Percentiles rank a stretch among this genome's conserved stretches.
Evolutionary conservation across 2,888 invertebrate species (phyloP).

Genomic region (Tipula lateralis): DNA sequence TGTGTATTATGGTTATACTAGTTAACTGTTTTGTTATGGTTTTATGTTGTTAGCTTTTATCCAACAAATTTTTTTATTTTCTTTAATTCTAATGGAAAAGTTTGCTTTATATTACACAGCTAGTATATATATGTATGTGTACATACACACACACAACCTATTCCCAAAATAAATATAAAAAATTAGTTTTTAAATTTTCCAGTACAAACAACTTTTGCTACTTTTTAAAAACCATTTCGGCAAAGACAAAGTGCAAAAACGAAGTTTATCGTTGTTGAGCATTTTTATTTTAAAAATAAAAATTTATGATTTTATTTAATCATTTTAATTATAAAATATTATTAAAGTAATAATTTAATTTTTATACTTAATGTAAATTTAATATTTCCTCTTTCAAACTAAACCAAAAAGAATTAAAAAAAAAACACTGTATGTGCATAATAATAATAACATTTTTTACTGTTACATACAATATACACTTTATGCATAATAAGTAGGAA

Average conservation of each 20-base stretch:
- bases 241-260: not conserved
- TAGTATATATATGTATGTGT: no score
- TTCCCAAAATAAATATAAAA: constrained; percentile 19
- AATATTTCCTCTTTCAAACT: not conserved
- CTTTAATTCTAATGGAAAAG: constrained; percentile 19
- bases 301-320: not conserved
- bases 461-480: not conserved
- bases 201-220: not conserved
- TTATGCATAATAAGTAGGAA: not conserved
- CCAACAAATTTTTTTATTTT: not conserved
- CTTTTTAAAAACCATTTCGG: not conserved
- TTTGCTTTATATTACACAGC: not conserved
- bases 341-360: not conserved
- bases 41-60: constrained; percentile 6
- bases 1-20: constrained; percentile 19
- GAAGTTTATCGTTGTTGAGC: not conserved
- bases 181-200: not conserved
- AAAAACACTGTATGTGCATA: not conserved
- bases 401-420: not conserved
- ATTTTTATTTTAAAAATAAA: not conserved
- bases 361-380: not conserved
- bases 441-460: not conserved
- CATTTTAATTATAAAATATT: constrained; percentile 9
- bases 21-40: constrained; percentile 15
- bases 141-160: not conserved